phyloP scores from a whole-genome alignment of 2,888 invertebrate genomes.

The Alloplasta piceator region DNA sequence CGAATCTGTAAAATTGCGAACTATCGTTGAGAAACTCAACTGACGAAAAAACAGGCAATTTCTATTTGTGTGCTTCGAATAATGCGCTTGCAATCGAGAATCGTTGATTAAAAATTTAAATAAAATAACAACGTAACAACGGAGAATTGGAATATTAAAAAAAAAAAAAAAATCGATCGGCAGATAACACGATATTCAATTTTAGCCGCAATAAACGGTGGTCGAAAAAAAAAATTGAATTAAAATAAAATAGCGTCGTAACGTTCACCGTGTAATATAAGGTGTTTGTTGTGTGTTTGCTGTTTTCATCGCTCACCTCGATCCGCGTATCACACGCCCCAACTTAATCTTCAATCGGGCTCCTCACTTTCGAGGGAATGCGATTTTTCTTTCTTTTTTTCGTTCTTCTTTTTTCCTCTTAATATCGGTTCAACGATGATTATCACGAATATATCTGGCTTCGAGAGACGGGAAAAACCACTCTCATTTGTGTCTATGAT shows the following conservation, averaged over 20 bases:
- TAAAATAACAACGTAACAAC: constrained; percentile 1
- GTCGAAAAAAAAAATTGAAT: too few species aligned
- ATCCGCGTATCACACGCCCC: constrained; percentile 36
- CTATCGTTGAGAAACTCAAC: too few species aligned
- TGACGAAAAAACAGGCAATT: too few species aligned
- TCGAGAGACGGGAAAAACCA: too few species aligned
- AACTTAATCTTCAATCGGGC: constrained; percentile 24
- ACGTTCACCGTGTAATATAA: constrained; percentile 37
- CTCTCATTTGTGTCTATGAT: too few species aligned
- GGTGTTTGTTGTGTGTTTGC: background rate
- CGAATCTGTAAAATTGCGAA: background rate
- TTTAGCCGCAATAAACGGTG: constrained; percentile 32
- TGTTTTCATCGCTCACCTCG: constrained; percentile 54
- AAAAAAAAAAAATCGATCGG: constrained; percentile 39
- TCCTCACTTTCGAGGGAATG: background rate
- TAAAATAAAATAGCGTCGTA: constrained; percentile 27
- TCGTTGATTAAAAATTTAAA: background rate
- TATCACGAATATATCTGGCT: too few species aligned
- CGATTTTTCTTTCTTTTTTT: background rate
- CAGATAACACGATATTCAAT: constrained; percentile 27
- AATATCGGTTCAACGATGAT: background rate
- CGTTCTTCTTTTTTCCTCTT: constrained; percentile 25
- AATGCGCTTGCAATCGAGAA: constrained; percentile 16
- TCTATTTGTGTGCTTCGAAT: background rate
- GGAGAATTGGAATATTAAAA: constrained; percentile 9